Evolutionary conservation across 2,113 vertebrate species (phyloP).

Genomic region (Tachysurus vachellii): DNA sequence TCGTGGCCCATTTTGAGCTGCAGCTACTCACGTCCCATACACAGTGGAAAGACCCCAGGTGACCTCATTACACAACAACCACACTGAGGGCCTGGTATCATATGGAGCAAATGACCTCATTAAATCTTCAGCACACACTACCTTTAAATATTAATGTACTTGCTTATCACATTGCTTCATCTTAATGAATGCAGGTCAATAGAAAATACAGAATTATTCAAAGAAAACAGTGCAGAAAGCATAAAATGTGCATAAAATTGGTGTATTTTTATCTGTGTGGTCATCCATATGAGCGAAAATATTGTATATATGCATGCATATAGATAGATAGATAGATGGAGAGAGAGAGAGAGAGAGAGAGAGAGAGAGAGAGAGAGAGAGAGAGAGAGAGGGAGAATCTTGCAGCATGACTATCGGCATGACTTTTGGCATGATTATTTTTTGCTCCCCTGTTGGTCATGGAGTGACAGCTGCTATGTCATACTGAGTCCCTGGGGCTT

Average conservation of each 20-base stretch:
- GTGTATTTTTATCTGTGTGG: not conserved
- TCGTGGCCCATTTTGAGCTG: constrained; percentile 20
- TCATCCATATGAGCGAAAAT: not conserved
- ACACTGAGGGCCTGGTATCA: constrained; percentile 43
- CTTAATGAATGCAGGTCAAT: constrained; percentile 30
- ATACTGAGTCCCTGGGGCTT: constrained; percentile 37
- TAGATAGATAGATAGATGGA: no score
- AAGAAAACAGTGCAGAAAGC: not conserved
- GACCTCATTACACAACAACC: constrained; percentile 50
- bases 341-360: not conserved
- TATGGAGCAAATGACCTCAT: constrained; percentile 55
- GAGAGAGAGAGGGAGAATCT: not conserved
- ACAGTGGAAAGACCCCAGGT: constrained; percentile 24
- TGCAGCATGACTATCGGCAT: constrained; percentile 11
- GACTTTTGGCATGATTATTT: not conserved
- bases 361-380: not conserved
- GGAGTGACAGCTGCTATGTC: constrained; percentile 48
- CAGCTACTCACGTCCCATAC: constrained; percentile 37
- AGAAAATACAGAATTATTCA: not conserved
- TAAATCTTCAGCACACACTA: constrained; percentile 35
- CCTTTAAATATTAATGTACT: constrained; percentile 56
- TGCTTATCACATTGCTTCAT: constrained; percentile 26
- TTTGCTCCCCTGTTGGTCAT: constrained; percentile 12
- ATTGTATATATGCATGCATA: not conserved
- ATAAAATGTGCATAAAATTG: not conserved